These are phyloP conservation scores for Halcyon chelicuti DNA, from an alignment of 2,797 vertebrate genomes.

Conservation along the genomic window DNA sequence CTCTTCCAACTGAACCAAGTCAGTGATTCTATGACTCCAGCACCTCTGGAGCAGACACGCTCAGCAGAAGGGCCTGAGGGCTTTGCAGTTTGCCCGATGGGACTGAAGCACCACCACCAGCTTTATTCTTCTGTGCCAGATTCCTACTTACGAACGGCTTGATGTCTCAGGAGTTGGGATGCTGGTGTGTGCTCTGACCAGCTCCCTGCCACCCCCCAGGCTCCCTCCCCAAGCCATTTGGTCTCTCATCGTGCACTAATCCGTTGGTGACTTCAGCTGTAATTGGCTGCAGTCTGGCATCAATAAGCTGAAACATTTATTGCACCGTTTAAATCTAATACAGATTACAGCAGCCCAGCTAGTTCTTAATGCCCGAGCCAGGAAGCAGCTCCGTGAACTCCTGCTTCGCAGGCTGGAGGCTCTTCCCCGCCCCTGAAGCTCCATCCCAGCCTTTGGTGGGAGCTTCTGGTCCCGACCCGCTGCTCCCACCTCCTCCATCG, in stretches of 20 bases:
- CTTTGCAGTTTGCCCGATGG: not conserved
- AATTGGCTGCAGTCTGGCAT: conserved; percentile 65
- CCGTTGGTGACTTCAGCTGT: conserved; percentile 65
- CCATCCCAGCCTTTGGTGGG: not conserved
- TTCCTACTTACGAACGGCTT: not conserved
- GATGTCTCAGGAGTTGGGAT: rapidly evolving
- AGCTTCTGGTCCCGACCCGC: not conserved
- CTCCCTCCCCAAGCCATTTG: not conserved
- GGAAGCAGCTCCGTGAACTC: not conserved
- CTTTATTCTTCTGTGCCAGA: not conserved
- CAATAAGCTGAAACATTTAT: conserved; percentile 68
- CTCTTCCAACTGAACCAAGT: not conserved
- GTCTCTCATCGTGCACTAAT: conserved; percentile 26
- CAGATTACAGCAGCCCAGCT: conserved; percentile 44
- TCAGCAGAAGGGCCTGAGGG: not conserved
- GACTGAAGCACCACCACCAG: not conserved
- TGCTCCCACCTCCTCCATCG: not conserved
- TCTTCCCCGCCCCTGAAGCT: not conserved
- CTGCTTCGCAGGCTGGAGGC: not conserved
- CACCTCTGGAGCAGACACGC: not conserved
- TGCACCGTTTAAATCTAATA: conserved; percentile 71
- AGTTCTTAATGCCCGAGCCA: conserved; percentile 13
- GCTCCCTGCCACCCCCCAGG: not conserved
- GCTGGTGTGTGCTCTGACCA: not conserved
- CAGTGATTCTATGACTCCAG: not conserved